phyloP scores from a whole-genome alignment of 2,797 vertebrate species.

The Australoheros facetus region DNA sequence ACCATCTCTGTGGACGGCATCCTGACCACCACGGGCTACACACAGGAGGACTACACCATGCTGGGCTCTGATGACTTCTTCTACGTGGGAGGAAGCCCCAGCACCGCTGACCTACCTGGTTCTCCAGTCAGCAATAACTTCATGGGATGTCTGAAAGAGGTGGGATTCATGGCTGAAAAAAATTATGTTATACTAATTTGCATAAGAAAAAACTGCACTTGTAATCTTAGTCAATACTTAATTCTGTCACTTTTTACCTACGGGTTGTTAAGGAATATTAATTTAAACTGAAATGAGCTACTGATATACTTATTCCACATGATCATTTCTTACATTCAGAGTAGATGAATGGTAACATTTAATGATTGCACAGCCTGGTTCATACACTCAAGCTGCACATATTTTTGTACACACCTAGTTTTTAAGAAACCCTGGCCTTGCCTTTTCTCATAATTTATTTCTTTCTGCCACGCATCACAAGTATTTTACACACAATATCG shows the following conservation, averaged over 20 bases:
- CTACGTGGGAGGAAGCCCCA: slow-evolving; percentile 99
- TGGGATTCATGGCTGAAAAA: slow-evolving; percentile 51
- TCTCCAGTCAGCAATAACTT: slow-evolving; percentile 99
- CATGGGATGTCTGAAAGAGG: slow-evolving; percentile 99
- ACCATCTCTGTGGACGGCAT: slow-evolving; percentile 99
- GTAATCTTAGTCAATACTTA: background rate
- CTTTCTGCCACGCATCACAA: slow-evolving; percentile 39
- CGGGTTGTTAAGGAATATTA: background rate
- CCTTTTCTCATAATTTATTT: slow-evolving; percentile 3
- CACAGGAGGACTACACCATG: slow-evolving; percentile 99
- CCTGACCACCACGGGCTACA: slow-evolving; percentile 99
- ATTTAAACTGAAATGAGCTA: background rate
- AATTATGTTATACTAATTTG: background rate
- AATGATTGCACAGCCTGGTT: background rate
- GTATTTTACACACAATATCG: slow-evolving; percentile 52
- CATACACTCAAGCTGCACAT: background rate
- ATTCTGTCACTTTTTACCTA: background rate
- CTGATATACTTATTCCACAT: background rate
- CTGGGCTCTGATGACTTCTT: slow-evolving; percentile 99
- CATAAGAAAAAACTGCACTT: background rate
- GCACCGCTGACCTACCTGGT: slow-evolving; percentile 97
- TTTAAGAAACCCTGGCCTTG: background rate
- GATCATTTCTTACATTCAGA: background rate
- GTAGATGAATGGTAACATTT: background rate
- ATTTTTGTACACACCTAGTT: background rate